Evolutionary conservation across 2,888 invertebrate species (phyloP).

Genomic region (Anoncus sp.): DNA sequence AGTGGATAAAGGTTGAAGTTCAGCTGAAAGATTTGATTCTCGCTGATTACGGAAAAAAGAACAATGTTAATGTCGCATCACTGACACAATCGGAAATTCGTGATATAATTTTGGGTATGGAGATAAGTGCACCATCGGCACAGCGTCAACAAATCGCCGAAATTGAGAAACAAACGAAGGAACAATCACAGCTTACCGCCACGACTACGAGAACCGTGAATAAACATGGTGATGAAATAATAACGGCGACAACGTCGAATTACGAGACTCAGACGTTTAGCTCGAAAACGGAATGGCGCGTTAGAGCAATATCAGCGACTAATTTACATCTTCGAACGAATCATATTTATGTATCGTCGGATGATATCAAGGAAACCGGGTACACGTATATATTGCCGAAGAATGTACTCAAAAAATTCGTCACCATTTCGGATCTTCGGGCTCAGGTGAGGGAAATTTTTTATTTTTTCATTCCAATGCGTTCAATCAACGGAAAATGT

Average conservation of each 20-base stretch:
- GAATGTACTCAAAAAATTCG: slow-evolving; percentile 99
- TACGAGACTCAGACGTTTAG: slow-evolving; percentile 99
- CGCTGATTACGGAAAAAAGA: slow-evolving; percentile 99
- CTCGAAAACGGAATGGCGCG: slow-evolving; percentile 99
- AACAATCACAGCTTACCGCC: slow-evolving; percentile 98
- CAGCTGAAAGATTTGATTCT: slow-evolving; percentile 99
- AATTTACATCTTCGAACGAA: slow-evolving; percentile 98
- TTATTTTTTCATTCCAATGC: slow-evolving; percentile 4
- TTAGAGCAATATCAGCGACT: slow-evolving; percentile 98
- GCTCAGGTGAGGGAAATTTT: slow-evolving; percentile 89
- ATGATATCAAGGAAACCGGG: slow-evolving; percentile 99
- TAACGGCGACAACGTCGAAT: slow-evolving; percentile 99
- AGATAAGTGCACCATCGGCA: slow-evolving; percentile 99
- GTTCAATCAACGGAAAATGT: not conserved
- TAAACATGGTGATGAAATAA: slow-evolving; percentile 99
- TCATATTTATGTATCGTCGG: slow-evolving; percentile 99
- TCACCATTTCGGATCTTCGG: slow-evolving; percentile 98
- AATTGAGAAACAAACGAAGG: slow-evolving; percentile 99
- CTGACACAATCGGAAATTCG: slow-evolving; percentile 99
- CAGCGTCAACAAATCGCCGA: slow-evolving; percentile 99
- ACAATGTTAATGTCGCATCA: slow-evolving; percentile 99
- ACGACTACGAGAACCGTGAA: slow-evolving; percentile 99
- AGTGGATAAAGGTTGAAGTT: slow-evolving; percentile 99
- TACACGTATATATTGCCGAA: slow-evolving; percentile 98
- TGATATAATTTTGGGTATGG: slow-evolving; percentile 99